A percentile compares a stretch with the other conserved stretches of the same genome.
Conservation (phyloP, 64 coral and sea anemone species). For the Orbicella faveolata region DNA sequence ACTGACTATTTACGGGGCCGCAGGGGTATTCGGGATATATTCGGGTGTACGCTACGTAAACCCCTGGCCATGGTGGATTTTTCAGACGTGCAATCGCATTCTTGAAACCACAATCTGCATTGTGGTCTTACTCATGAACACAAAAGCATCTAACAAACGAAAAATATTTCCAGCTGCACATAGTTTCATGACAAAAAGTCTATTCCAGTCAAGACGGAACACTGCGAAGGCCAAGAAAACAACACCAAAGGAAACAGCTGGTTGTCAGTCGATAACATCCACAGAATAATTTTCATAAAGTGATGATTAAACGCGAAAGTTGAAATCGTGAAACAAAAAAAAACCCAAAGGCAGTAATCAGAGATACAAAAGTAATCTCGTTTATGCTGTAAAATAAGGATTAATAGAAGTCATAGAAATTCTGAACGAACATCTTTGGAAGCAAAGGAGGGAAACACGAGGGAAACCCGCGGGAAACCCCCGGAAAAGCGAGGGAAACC, state of each 20-base stretch:
- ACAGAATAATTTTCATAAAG: not conserved
- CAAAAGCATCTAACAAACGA: slow-evolving; percentile 22
- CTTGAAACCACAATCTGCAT: slow-evolving; percentile 65
- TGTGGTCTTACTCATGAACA: slow-evolving; percentile 68
- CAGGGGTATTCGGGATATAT: slow-evolving; percentile 88
- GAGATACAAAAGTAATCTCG: no score
- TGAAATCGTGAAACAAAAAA: no score
- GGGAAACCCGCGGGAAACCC: no score
- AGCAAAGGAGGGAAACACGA: no score
- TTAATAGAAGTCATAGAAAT: no score
- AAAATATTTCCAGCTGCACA: not conserved
- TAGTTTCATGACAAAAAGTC: slow-evolving; percentile 13
- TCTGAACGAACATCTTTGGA: no score
- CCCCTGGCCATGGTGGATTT: slow-evolving; percentile 87
- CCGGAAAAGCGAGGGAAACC: no score
- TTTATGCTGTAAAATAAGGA: no score
- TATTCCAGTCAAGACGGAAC: not conserved
- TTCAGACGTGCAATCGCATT: slow-evolving; percentile 56
- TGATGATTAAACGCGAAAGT: no score
- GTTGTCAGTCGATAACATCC: not conserved
- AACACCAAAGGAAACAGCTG: not conserved
- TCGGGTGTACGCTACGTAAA: slow-evolving; percentile 54
- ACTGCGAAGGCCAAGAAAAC: not conserved
- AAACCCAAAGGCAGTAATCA: no score
- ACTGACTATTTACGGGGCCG: slow-evolving; percentile 68